Evolutionary conservation across 2,888 invertebrate genomes (phyloP).

Genomic region (Cephus nigrinus): DNA sequence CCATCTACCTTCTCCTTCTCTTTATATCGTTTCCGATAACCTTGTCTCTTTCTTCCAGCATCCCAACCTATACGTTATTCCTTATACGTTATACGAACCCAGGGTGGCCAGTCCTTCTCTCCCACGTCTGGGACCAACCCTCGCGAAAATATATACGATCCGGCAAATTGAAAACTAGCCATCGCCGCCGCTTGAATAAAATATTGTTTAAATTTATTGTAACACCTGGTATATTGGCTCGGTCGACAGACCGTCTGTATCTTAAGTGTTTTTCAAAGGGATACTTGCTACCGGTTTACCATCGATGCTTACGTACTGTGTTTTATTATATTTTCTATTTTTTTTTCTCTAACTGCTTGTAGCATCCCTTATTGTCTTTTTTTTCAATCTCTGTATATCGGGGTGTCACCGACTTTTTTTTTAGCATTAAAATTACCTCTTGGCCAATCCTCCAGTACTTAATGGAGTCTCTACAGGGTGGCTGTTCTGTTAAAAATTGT

Average conservation of each 20-base stretch:
- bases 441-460: background rate
- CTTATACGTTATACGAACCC: background rate
- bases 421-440: background rate
- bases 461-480: background rate
- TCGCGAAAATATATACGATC: slow-evolving; percentile 61
- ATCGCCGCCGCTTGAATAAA: slow-evolving; percentile 64
- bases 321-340: background rate
- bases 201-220: slow-evolving; percentile 65
- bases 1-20: background rate
- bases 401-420: background rate
- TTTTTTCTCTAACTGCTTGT: background rate
- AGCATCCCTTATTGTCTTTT: background rate
- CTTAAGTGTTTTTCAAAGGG: background rate
- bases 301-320: background rate
- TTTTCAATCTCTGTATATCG: background rate
- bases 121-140: slow-evolving; percentile 13
- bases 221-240: slow-evolving; percentile 61
- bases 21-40: background rate
- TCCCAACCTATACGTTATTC: background rate
- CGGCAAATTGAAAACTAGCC: slow-evolving; percentile 65
- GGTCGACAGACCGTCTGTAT: background rate
- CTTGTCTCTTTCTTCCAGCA: background rate
- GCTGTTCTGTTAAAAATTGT: background rate
- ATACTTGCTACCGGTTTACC: background rate
- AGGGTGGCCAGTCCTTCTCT: background rate